Evolutionary conservation across 2,888 invertebrate genomes (phyloP).

Genomic region (Drosophila fungiperda): DNA sequence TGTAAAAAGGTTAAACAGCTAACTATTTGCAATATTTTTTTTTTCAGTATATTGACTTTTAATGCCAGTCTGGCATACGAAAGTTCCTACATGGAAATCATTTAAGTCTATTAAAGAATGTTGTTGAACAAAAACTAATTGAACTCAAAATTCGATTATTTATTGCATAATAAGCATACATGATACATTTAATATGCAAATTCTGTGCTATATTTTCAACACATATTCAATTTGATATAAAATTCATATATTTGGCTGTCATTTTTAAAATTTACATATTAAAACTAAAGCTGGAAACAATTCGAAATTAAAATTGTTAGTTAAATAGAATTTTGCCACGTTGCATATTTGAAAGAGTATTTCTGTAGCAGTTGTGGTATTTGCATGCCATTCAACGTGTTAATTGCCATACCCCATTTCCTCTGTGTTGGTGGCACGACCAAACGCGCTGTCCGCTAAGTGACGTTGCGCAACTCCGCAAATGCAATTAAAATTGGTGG

Average conservation of each 20-base stretch:
- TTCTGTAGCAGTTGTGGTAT: constrained; percentile 42
- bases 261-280: neutral
- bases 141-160: neutral
- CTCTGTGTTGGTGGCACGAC: neutral
- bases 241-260: neutral
- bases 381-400: constrained; percentile 50
- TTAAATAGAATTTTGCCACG: neutral
- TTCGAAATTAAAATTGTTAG: constrained; percentile 1
- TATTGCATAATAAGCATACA: too few species aligned
- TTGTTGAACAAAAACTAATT: neutral
- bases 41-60: neutral
- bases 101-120: neutral
- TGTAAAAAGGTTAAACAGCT: constrained; percentile 2
- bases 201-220: neutral
- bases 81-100: too few species aligned
- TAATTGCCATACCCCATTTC: constrained; percentile 52
- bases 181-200: neutral
- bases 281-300: neutral
- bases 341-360: constrained; percentile 54
- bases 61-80: neutral
- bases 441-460: constrained; percentile 3
- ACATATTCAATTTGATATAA: neutral
- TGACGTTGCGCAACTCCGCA: constrained; percentile 52
- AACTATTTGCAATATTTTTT: neutral
- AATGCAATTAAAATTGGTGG: constrained; percentile 72